Evolutionary conservation across 2,113 vertebrate genomes (phyloP).

Genomic region (Apus apus): DNA sequence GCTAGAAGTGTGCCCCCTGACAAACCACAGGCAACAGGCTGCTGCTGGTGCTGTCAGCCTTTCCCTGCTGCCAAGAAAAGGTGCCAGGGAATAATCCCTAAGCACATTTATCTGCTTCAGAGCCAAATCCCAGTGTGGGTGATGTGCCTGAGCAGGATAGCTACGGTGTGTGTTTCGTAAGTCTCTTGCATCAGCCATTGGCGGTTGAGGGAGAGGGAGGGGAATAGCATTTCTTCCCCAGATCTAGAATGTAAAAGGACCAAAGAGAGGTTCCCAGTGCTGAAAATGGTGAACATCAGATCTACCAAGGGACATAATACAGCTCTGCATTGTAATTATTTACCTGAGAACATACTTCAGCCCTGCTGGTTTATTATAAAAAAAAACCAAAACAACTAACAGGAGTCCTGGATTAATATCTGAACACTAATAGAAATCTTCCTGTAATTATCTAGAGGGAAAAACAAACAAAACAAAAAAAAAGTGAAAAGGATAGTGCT

Average conservation of each 20-base stretch:
- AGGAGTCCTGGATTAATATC: background rate
- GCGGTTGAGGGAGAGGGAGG: no score
- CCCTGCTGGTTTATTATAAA: background rate
- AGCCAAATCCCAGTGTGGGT: rapidly evolving
- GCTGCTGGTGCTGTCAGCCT: background rate
- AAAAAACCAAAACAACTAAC: background rate
- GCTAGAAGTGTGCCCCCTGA: background rate
- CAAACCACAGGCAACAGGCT: background rate
- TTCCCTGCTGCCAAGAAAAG: background rate
- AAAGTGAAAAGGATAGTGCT: background rate
- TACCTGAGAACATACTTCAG: background rate
- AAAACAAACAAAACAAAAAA: background rate
- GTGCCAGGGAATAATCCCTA: background rate
- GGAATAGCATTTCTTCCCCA: background rate
- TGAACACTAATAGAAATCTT: constrained; percentile 17
- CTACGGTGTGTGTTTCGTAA: rapidly evolving
- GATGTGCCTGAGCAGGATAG: background rate
- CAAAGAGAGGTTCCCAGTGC: background rate
- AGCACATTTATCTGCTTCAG: rapidly evolving
- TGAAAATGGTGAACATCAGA: background rate
- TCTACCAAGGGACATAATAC: background rate
- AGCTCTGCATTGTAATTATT: background rate
- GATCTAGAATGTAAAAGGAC: background rate
- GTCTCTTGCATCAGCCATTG: rapidly evolving
- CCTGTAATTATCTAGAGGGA: constrained; percentile 13